A percentile compares a stretch with the other conserved stretches of the same genome.
These are phyloP conservation scores for Heliconius ismenius DNA, from an alignment of 2,888 invertebrate genomes.

Conservation along the genomic window DNA sequence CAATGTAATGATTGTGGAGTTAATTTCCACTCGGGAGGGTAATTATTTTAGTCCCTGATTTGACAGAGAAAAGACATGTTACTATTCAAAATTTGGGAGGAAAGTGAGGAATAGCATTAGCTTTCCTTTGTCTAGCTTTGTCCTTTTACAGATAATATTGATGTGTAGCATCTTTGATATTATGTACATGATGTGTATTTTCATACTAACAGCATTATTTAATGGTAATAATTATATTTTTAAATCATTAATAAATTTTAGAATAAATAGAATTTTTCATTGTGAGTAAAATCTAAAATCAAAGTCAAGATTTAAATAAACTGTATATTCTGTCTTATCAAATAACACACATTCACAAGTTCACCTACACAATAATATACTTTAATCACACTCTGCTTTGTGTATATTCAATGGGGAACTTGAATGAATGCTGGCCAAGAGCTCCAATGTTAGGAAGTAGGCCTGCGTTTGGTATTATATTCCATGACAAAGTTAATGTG, in stretches of 20 bases:
- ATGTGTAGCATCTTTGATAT: not conserved
- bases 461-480: conserved; percentile 99
- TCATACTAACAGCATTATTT: not conserved
- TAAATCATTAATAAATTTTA: no score
- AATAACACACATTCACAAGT: conserved; percentile 49
- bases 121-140: no score
- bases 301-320: conserved; percentile 53
- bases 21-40: not conserved
- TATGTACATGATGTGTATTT: not conserved
- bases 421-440: conserved; percentile 91
- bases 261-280: not conserved
- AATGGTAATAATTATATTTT: not conserved
- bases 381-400: conserved; percentile 76
- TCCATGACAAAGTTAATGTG: conserved; percentile 97
- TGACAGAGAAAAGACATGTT: not conserved
- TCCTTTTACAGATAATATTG: not conserved
- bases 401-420: conserved; percentile 95
- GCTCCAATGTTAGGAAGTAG: conserved; percentile 93
- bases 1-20: no score
- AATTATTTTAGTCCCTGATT: not conserved
- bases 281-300: conserved; percentile 44
- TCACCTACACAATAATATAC: conserved; percentile 43
- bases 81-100: not conserved
- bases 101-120: no score
- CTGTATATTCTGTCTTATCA: conserved; percentile 58